Evolutionary conservation across 1,140 invertebrate genomes (phyloP), one percentile per base, ranked within the genome.

Genomic region (Drosophila rhopaloa): DNA sequence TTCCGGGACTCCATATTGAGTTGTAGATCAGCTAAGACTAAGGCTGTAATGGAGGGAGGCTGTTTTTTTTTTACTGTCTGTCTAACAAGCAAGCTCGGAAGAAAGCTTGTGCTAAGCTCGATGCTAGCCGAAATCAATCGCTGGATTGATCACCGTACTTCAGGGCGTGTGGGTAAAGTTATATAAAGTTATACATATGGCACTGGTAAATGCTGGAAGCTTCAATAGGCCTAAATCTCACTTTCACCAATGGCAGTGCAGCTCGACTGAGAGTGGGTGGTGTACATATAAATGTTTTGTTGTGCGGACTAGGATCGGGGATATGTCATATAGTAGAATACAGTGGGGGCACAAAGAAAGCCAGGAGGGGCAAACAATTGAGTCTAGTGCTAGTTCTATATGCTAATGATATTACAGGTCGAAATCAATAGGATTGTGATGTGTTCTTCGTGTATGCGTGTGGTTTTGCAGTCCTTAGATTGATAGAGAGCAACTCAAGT

Each of bases 81-180:
- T 50, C 51, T 19, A 57, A 70, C 67, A 71, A 71, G 67, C 67
- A 37, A 11, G 66, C 67, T 71, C 35, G 65, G 43, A 70, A 70
- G 80, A 62, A 82, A 65, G 81, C 81, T 76, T 63, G 77, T 80
- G 50, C 74, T 85, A 84, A 84, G 81, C 81, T 85, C 81, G 72
- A 73, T 83, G 81, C 47, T 32, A 32, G 47, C 60, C 60, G 38
- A 55, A 40, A 62, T 51, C 48, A 51, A 59, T 51, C 29, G 48
- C 54, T 41, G 38, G 59, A 56, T 19, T 44, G 47, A 50, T 50
- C 47, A 10, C 1, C 47, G 13, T 50, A 50, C 47, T 50, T 29
- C 29, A 5, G 48, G 29, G 51, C 40, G 43, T 44, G 29, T 44
- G 14, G 47, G 37, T 76, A 67, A 74, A 47, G 46, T 56, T 74